phyloP scores from a whole-genome alignment of 1,140 invertebrate species.

The Diachasmimorpha longicaudata region DNA sequence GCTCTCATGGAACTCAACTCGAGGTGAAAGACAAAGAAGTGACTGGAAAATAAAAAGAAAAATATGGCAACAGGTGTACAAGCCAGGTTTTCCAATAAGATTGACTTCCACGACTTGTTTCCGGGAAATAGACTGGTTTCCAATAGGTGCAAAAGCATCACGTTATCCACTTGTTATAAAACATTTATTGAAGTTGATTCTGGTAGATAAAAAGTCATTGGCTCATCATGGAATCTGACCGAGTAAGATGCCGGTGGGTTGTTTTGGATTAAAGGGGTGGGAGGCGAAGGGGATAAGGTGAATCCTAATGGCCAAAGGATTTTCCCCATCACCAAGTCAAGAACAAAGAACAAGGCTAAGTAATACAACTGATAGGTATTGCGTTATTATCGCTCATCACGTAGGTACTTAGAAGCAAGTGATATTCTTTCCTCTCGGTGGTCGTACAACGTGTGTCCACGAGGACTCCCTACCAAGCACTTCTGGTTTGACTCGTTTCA shows the following conservation, averaged over 20 bases:
- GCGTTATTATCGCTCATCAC: conserved; percentile 62
- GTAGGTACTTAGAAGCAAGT: conserved; percentile 60
- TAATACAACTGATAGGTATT: conserved; percentile 30
- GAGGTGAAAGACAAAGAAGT: background rate
- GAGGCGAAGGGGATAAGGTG: background rate
- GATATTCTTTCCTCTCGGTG: conserved; percentile 5
- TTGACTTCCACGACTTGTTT: conserved; percentile 26
- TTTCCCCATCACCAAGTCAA: background rate
- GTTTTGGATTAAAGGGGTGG: background rate
- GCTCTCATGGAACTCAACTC: background rate
- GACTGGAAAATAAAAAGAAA: conserved; percentile 8
- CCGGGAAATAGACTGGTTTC: conserved; percentile 22
- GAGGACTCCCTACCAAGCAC: conserved; percentile 23
- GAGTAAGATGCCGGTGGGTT: conserved; percentile 13
- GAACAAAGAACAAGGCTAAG: background rate
- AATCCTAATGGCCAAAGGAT: background rate
- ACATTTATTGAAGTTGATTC: conserved; percentile 21
- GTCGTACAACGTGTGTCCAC: conserved; percentile 14
- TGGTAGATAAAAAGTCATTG: background rate
- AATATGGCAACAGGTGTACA: conserved; percentile 24
- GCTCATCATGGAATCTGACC: conserved; percentile 15
- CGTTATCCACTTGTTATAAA: conserved; percentile 4
- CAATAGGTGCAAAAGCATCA: background rate
- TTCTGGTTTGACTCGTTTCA: conserved; percentile 36
- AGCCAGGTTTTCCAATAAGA: conserved; percentile 6